A percentile compares a stretch with the other conserved stretches of the same genome.
Conservation (phyloP, 2,113 vertebrate species). For the Holacanthus passer region DNA sequence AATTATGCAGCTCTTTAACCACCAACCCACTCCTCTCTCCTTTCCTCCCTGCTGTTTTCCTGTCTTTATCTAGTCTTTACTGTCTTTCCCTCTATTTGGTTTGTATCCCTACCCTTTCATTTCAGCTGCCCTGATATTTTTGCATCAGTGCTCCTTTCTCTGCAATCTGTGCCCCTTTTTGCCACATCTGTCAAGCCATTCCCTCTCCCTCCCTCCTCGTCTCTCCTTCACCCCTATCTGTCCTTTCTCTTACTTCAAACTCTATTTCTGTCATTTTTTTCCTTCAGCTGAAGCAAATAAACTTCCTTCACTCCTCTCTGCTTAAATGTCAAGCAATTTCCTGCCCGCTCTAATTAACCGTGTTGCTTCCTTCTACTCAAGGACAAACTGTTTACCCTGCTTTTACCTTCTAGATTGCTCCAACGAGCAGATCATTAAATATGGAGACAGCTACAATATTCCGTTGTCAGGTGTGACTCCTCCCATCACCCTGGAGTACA, state of each 20-base stretch:
- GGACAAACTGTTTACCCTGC: conserved; percentile 18
- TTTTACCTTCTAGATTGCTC: conserved; percentile 78
- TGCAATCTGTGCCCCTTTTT: conserved; percentile 43
- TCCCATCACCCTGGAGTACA: conserved; percentile 78
- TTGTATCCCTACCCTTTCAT: conserved; percentile 55
- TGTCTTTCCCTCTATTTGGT: conserved; percentile 40
- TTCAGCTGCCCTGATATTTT: conserved; percentile 59
- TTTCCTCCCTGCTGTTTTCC: conserved; percentile 57
- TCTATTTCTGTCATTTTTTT: background rate
- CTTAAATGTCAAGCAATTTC: conserved; percentile 1
- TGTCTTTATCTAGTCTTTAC: conserved; percentile 62
- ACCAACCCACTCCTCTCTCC: conserved; percentile 48
- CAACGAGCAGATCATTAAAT: conserved; percentile 74
- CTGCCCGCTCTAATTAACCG: conserved; percentile 7
- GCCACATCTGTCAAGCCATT: conserved; percentile 39
- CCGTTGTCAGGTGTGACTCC: conserved; percentile 40
- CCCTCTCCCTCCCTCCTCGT: background rate
- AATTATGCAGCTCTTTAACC: conserved; percentile 76
- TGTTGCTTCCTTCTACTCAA: conserved; percentile 10
- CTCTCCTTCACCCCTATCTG: background rate
- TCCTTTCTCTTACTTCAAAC: conserved; percentile 13
- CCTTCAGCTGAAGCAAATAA: background rate
- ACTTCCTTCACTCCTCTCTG: background rate
- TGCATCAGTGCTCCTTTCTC: conserved; percentile 53
- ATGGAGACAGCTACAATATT: conserved; percentile 76